Evolutionary conservation across 1,140 invertebrate species (phyloP).

Genomic region (Wasmannia auropunctata): DNA sequence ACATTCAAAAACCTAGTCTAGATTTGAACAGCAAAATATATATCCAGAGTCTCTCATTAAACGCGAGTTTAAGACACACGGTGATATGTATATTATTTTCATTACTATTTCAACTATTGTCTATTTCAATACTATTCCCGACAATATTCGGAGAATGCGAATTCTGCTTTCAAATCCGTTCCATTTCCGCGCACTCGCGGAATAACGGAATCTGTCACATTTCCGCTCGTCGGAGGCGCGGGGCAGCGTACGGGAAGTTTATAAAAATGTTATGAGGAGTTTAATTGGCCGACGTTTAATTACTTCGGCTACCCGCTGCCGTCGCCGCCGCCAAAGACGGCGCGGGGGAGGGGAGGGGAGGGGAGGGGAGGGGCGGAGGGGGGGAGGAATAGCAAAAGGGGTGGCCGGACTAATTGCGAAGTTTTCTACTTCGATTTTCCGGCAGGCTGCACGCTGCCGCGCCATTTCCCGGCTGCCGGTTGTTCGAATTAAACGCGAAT

Average conservation of each 20-base stretch:
- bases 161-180: not conserved
- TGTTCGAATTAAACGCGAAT: constrained; percentile 77
- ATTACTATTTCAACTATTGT: not conserved
- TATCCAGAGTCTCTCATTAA: not conserved
- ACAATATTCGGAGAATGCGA: not conserved
- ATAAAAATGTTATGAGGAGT: constrained; percentile 83
- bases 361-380: too few species aligned
- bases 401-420: constrained; percentile 80
- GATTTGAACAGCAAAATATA: not conserved
- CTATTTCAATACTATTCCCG: not conserved
- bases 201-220: not conserved
- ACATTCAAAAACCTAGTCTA: not conserved
- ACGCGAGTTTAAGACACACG: not conserved
- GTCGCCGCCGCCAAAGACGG: constrained; percentile 35
- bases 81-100: not conserved
- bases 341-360: too few species aligned
- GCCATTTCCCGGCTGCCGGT: constrained; percentile 73
- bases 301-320: constrained; percentile 69
- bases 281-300: constrained; percentile 81
- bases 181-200: not conserved
- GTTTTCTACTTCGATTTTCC: constrained; percentile 79
- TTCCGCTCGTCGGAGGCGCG: constrained; percentile 31
- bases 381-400: too few species aligned
- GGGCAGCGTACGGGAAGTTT: constrained; percentile 75
- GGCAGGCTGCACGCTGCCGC: constrained; percentile 68